Conservation (phyloP, 2,888 invertebrate genomes). For the Drosophila nr. perissopoda region DNA sequence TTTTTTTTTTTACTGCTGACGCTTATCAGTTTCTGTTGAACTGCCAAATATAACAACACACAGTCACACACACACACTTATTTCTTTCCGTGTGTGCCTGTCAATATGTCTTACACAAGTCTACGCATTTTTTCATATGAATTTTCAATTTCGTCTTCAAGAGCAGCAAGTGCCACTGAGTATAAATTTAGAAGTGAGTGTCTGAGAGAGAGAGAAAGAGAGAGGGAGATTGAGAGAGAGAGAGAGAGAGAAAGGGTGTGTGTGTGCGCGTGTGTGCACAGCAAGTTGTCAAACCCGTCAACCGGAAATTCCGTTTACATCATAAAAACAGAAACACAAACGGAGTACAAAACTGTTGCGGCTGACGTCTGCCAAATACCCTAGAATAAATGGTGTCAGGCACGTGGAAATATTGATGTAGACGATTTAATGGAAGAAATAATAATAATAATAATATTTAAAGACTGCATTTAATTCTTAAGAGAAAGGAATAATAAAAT, state of each 20-base stretch:
- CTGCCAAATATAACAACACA: constrained; percentile 57
- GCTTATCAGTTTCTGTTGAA: constrained; percentile 70
- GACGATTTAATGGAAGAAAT: neutral
- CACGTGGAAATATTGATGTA: neutral
- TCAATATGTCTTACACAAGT: constrained; percentile 30
- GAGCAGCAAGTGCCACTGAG: constrained; percentile 38
- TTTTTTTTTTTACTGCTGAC: constrained; percentile 44
- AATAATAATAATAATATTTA: neutral
- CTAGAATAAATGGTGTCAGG: neutral
- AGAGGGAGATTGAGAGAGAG: neutral
- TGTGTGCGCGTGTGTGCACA: constrained; percentile 39
- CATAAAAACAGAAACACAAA: constrained; percentile 57
- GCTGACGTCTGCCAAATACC: constrained; percentile 24
- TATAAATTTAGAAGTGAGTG: constrained; percentile 66
- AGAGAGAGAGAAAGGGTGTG: neutral
- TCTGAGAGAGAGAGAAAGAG: neutral
- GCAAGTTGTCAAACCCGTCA: constrained; percentile 78
- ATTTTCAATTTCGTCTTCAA: constrained; percentile 75
- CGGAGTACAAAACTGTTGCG: neutral
- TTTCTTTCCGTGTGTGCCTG: constrained; percentile 10
- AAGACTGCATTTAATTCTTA: neutral
- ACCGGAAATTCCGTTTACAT: constrained; percentile 75
- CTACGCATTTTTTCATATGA: constrained; percentile 57
- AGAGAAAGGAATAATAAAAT: neutral
- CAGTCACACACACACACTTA: neutral